Evolutionary conservation across 2,888 invertebrate species (phyloP).

Genomic region (Coelinius sp.): DNA sequence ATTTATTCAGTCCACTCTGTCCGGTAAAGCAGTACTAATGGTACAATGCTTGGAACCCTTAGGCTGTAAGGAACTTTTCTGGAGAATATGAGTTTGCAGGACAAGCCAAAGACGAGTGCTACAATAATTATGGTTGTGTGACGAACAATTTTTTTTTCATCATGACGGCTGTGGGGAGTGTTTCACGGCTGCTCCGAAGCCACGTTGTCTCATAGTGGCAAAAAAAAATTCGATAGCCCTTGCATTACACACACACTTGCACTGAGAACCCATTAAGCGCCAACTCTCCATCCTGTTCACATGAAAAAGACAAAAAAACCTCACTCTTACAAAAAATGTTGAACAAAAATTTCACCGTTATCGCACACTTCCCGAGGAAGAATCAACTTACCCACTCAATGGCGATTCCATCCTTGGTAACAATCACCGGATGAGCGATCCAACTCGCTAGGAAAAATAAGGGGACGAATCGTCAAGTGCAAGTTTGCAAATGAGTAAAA

Average conservation of each 20-base stretch:
- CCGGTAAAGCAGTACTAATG: too few relatives aligned
- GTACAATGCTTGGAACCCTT: too few relatives aligned
- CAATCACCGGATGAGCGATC: conserved; percentile 26
- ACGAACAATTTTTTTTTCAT: too few relatives aligned
- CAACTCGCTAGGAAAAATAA: background rate
- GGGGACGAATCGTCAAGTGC: background rate
- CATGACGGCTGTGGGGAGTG: too few relatives aligned
- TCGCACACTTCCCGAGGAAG: conserved; percentile 22
- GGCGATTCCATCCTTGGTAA: conserved; percentile 16
- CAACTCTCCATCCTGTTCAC: background rate
- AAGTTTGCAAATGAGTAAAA: conserved; percentile 16
- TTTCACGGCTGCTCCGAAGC: too few relatives aligned
- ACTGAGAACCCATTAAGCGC: conserved; percentile 7
- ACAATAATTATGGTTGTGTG: too few relatives aligned
- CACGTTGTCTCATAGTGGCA: too few relatives aligned
- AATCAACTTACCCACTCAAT: conserved; percentile 6
- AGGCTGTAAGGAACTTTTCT: too few relatives aligned
- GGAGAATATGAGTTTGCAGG: too few relatives aligned
- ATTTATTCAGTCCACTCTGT: too few relatives aligned
- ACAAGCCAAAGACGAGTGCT: too few relatives aligned
- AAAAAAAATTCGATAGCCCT: too few relatives aligned
- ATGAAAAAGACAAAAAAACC: background rate
- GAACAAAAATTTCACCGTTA: conserved; percentile 25
- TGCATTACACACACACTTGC: background rate
- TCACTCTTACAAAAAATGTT: background rate